A percentile compares a stretch with the other conserved stretches of the same genome.
These are phyloP conservation scores for Pholis gunnellus DNA, from an alignment of 2,113 vertebrate species.

Conservation along the genomic window DNA sequence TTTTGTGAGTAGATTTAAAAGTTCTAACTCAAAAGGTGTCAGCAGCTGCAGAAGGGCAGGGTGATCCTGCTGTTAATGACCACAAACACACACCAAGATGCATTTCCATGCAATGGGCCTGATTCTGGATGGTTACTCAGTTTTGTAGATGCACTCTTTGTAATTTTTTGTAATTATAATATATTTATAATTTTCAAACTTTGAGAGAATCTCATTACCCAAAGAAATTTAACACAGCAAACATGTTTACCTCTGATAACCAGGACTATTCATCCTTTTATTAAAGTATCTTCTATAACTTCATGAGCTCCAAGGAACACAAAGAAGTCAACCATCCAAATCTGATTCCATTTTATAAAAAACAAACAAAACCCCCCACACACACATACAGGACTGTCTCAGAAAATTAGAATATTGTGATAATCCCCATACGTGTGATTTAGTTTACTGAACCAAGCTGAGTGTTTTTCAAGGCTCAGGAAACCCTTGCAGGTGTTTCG, in stretches of 20 bases:
- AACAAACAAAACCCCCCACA: neutral
- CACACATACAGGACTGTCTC: neutral
- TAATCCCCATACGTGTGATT: too few species aligned
- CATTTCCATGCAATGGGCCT: constrained; percentile 36
- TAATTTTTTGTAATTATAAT: neutral
- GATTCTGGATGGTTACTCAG: constrained; percentile 5
- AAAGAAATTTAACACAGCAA: neutral
- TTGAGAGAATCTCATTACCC: neutral
- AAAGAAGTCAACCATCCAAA: neutral
- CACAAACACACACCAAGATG: constrained; percentile 48
- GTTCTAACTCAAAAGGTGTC: constrained; percentile 37
- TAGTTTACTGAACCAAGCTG: too few species aligned
- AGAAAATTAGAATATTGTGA: too few species aligned
- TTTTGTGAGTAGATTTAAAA: constrained; percentile 13
- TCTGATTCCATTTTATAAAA: neutral
- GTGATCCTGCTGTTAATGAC: constrained; percentile 53
- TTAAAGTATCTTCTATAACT: neutral
- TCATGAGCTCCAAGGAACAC: neutral
- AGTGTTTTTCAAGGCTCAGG: too few species aligned
- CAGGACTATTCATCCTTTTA: neutral
- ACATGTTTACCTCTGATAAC: constrained; percentile 7
- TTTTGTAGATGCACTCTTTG: neutral
- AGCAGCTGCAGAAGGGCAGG: constrained; percentile 45
- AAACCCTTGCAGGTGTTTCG: too few species aligned
- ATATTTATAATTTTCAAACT: neutral